Evolutionary conservation across 2,797 vertebrate genomes (phyloP).

Genomic region (Garrulus glandarius): DNA sequence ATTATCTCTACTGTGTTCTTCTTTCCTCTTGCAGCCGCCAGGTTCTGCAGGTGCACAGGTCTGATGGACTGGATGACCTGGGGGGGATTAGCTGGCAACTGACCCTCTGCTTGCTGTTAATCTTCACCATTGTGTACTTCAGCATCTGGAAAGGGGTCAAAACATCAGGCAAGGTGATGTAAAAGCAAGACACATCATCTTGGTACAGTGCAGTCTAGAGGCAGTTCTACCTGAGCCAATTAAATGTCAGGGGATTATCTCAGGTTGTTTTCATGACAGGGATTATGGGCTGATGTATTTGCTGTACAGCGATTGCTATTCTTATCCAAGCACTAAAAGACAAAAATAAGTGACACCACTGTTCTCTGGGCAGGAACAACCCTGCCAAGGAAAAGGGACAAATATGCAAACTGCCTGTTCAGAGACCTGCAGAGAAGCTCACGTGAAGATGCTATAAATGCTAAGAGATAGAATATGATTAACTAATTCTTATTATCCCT

Average conservation of each 20-base stretch:
- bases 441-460: neutral
- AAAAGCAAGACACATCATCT: neutral
- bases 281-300: neutral
- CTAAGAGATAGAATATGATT: neutral
- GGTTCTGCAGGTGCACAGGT: slow-evolving; percentile 90
- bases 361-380: neutral
- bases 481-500: neutral
- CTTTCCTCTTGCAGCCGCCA: slow-evolving; percentile 82
- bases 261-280: neutral
- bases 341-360: neutral
- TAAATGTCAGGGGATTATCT: neutral
- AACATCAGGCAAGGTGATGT: slow-evolving; percentile 94
- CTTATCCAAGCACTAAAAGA: neutral
- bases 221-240: neutral
- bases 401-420: neutral
- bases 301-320: neutral
- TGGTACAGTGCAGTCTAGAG: neutral
- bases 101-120: slow-evolving; percentile 90
- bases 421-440: neutral
- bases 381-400: neutral
- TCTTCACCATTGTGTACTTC: slow-evolving; percentile 97
- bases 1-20: neutral
- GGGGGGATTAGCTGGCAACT: slow-evolving; percentile 95
- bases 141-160: slow-evolving; percentile 99
- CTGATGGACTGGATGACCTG: slow-evolving; percentile 90